Percentiles rank a stretch among this genome's conserved stretches.
These are phyloP conservation scores for Carcharodon carcharias DNA, from an alignment of 2,797 vertebrate species.

Conservation along the genomic window DNA sequence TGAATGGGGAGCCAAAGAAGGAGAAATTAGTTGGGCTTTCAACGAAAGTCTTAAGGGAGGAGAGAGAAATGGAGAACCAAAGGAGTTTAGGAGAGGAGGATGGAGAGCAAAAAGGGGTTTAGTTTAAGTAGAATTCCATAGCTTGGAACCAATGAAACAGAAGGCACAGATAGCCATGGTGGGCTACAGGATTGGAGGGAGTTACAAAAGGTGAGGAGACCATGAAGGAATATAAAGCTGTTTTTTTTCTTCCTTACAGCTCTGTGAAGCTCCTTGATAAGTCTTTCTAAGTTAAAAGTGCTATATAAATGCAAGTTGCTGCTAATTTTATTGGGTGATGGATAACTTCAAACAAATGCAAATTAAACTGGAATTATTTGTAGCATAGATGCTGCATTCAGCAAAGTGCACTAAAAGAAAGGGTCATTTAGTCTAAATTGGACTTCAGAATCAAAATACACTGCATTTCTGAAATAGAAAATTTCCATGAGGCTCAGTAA, in stretches of 20 bases:
- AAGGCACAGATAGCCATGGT: not conserved
- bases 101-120: not conserved
- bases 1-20: not conserved
- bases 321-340: not conserved
- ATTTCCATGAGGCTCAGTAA: not conserved
- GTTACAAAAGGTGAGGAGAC: not conserved
- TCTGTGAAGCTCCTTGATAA: not conserved
- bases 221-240: not conserved
- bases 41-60: not conserved
- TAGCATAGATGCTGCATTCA: not conserved
- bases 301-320: not conserved
- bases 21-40: not conserved
- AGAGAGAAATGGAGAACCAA: not conserved
- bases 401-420: not conserved
- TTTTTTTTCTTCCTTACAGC: not conserved
- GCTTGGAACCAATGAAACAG: not conserved
- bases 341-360: not conserved
- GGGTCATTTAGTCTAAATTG: not conserved
- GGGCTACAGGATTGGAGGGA: not conserved
- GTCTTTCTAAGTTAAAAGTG: not conserved
- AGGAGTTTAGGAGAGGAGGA: not conserved
- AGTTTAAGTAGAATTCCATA: not conserved
- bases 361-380: not conserved
- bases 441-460: not conserved
- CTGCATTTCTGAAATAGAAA: not conserved